These are phyloP conservation scores for Lasioglossum leucozonium DNA, from an alignment of 2,888 invertebrate genomes.

Conservation along the genomic window DNA sequence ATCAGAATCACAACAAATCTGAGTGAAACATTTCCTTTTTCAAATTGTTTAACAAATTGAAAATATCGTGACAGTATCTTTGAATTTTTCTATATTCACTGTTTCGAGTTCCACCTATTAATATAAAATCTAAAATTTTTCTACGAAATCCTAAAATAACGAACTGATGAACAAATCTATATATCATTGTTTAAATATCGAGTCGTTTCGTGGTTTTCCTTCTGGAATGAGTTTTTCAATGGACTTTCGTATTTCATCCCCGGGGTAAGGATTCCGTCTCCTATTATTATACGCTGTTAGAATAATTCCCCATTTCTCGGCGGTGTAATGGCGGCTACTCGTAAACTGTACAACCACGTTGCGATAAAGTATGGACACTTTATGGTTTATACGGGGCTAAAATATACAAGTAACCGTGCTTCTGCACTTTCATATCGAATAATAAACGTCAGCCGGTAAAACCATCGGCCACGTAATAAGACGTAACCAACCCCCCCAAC, in stretches of 20 bases:
- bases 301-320: constrained; percentile 1
- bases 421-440: constrained; percentile 29
- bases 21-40: too few relatives aligned
- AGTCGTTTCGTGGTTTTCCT: background rate
- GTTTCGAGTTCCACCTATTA: too few relatives aligned
- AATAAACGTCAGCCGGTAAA: constrained; percentile 28
- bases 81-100: too few relatives aligned
- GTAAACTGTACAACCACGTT: constrained; percentile 7
- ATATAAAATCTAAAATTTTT: too few relatives aligned
- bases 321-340: background rate
- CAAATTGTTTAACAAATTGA: too few relatives aligned
- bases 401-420: constrained; percentile 20
- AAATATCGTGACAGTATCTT: too few relatives aligned
- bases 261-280: background rate
- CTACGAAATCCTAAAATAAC: too few relatives aligned
- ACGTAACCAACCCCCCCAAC: constrained; percentile 13
- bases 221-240: background rate
- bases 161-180: too few relatives aligned
- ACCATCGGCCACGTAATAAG: constrained; percentile 27
- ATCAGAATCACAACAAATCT: too few relatives aligned
- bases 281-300: background rate
- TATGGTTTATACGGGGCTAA: constrained; percentile 23
- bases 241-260: background rate
- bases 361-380: constrained; percentile 33
- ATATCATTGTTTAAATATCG: too few relatives aligned